Evolutionary conservation across 2,797 vertebrate species (phyloP).

Genomic region (Myripristis jacobus): DNA sequence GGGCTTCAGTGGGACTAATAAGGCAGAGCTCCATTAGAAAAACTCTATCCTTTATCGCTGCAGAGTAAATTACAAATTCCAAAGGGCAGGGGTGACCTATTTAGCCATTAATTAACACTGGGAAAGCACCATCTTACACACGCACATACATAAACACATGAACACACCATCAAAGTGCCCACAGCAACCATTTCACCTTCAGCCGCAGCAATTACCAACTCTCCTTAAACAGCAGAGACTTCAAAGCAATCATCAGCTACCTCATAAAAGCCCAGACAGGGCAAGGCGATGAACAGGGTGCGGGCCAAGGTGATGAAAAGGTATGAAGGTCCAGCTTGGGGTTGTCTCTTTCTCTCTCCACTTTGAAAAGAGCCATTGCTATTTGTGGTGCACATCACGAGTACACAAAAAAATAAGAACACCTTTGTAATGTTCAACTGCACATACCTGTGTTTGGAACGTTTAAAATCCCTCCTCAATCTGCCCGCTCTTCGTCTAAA

Average conservation of each 20-base stretch:
- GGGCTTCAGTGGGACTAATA: conserved; percentile 13
- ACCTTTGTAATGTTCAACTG: too few relatives aligned
- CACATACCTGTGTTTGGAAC: too few relatives aligned
- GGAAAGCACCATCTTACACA: conserved; percentile 29
- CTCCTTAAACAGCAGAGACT: conserved; percentile 40
- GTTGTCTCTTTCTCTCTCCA: conserved; percentile 15
- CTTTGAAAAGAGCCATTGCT: neutral
- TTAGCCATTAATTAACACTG: conserved; percentile 59
- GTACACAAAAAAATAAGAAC: too few relatives aligned
- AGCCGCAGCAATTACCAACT: conserved; percentile 38
- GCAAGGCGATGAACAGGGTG: conserved; percentile 54
- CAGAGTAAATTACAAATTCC: conserved; percentile 43
- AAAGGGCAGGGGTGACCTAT: conserved; percentile 30
- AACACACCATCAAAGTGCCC: conserved; percentile 17
- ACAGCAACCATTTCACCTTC: conserved; percentile 49
- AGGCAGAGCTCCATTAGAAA: conserved; percentile 9
- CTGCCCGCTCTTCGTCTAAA: too few relatives aligned
- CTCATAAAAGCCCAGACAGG: conserved; percentile 65
- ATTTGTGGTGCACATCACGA: neutral
- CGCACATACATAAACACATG: conserved; percentile 6
- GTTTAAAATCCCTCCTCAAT: too few relatives aligned
- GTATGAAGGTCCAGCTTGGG: conserved; percentile 20
- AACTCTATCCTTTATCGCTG: conserved; percentile 12
- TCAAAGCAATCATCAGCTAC: conserved; percentile 58
- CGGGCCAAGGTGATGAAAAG: conserved; percentile 65